Base-by-base conservation (phyloP, 2,113 vertebrate genomes). In the Lophochroa leadbeateri region DNA sequence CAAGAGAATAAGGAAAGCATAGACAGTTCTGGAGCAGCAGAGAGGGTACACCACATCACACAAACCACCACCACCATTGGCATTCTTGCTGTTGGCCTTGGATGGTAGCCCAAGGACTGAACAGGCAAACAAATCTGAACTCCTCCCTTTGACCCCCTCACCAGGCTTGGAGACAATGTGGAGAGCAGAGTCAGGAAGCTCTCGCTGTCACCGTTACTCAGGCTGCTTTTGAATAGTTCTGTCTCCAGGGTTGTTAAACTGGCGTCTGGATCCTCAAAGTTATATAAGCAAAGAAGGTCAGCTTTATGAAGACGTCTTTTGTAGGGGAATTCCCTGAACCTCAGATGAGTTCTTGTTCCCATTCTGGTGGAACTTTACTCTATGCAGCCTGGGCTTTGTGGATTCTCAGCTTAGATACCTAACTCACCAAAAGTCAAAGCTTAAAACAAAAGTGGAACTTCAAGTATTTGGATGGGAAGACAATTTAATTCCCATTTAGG, bases 31-130 rank as follows among this genome's bases (percentile, higher is more conserved):
- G 84, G 88, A 96, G 55, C 1, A 0, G 41, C 39, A 82, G 31
- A 92, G 84, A 90, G 60, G 41, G 69, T 84, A 91, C 28, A 86
- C 97, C 96, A 97, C 97, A 97, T 97, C 96, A 97, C 33, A 97
- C 10, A 90, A 82, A 94, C 90, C 84, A 82, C 70, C 17, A 60
- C 50, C 23, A 77, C 89, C 43, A n/a, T 7, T 87, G 96, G 75
- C 85, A 78, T 96, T 94, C 52, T 78, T 81, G 23, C 67, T 96
- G 76, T 91, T 96, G 90, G 88, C 58, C 67, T 97, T 95, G 96
- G 96, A 88, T 77, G 25, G 50, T 47, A 94, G 92, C 96, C 95
- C 92, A 93, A 77, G 44, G 50, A 55, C 57, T 80, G 74, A 96
- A 65, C 7, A 67, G 31, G 16, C 86, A 71, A 88, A 88, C 0